Base-by-base conservation (phyloP, 2,888 invertebrate species). In the Nezara viridula region DNA sequence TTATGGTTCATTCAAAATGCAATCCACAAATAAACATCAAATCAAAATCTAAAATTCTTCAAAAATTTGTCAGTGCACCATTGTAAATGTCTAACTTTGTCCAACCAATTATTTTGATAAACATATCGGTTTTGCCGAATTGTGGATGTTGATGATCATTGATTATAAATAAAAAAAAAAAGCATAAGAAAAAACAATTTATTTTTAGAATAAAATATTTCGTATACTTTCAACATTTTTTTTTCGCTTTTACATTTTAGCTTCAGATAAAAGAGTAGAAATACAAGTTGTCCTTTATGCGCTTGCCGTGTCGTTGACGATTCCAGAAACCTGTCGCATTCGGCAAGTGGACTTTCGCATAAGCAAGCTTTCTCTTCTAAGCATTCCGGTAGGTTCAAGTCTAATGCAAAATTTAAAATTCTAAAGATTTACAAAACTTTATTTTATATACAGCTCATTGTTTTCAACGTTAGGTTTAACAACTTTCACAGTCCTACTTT, bases 261-360 rank as follows among this genome's bases (percentile, higher is more conserved):
- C 55, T 55, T 27, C n/a, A 27, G 32, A 66, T 66, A 66, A 66
- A 66, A 32, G 14, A 37, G 37, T 37, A 27, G 37, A 19, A 37
- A 73, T 37, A 19, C 66, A 73, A 37, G 66, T 73, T 73, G 37
- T 37, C 66, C 37, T 37, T 32, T 32, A 73, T 19, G 66, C 21
- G 66, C 24, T 73, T 37, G 4, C 0, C 32, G 37, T 27, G 7
- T 19, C 37, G 7, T 37, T 37, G 66, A 37, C 66, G 37, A 73
- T 73, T 73, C 66, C 66, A 73, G 66, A 37, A 73, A 73, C 66
- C 66, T 73, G 66, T 73, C 66, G 66, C 66, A 73, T 73, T 73
- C 37, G 60, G 60, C 60, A 60, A 27, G 19, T 6, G 7, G 66
- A 37, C 66, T 73, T 73, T 73, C 66, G 66, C 66, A 73, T 37